phyloP scores from a whole-genome alignment of 2,888 invertebrate species.

The Parthenolecanium corni region DNA sequence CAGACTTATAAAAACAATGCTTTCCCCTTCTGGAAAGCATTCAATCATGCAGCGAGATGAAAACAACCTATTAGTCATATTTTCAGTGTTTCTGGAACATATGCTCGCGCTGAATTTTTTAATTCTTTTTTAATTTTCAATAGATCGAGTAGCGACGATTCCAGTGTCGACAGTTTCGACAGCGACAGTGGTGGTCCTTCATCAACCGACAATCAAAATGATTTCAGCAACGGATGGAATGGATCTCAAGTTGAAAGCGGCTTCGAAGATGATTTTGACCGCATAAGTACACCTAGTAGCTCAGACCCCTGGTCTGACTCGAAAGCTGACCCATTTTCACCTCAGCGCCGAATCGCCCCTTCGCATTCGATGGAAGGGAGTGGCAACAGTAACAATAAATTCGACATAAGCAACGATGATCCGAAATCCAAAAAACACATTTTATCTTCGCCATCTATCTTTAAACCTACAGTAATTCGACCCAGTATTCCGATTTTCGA shows the following conservation, averaged over 20 bases:
- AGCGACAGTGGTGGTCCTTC: conserved; percentile 53
- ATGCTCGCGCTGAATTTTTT: not conserved
- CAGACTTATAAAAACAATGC: no score
- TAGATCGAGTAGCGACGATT: conserved; percentile 59
- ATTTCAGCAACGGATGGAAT: conserved; percentile 29
- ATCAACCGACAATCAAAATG: conserved; percentile 42
- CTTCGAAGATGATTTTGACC: conserved; percentile 72
- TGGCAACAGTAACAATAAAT: conserved; percentile 28
- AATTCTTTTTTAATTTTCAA: not conserved
- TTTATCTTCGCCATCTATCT: conserved; percentile 14
- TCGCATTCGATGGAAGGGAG: no score
- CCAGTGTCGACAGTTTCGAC: conserved; percentile 63
- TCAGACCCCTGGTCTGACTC: conserved; percentile 31
- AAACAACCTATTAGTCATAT: no score
- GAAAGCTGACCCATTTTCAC: conserved; percentile 46
- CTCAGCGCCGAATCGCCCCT: conserved; percentile 35
- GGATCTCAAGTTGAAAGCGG: conserved; percentile 64
- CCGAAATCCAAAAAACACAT: conserved; percentile 20
- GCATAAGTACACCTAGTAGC: conserved; percentile 37
- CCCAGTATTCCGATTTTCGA: conserved; percentile 5
- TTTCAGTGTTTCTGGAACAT: no score
- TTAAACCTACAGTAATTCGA: conserved; percentile 23
- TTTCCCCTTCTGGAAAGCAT: no score
- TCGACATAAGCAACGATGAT: conserved; percentile 30
- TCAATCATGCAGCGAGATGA: no score